Evolutionary conservation across 2,888 invertebrate genomes (phyloP).

Genomic region (Polydrusus tereticollis): DNA sequence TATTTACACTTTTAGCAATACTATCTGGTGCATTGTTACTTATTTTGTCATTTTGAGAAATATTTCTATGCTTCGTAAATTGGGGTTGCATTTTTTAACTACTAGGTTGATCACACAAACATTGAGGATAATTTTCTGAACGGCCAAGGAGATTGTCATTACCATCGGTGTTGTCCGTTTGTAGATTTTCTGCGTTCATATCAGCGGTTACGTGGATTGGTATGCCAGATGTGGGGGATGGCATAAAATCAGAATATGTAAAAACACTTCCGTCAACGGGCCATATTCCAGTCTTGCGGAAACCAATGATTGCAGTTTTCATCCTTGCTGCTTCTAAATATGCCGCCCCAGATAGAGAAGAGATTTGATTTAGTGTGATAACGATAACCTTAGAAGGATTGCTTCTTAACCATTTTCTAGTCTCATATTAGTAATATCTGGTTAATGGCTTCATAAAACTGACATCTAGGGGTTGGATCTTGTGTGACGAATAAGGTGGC

Average conservation of each 20-base stretch:
- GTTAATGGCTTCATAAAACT: conserved; percentile 54
- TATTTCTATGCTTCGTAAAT: no score
- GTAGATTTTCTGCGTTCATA: no score
- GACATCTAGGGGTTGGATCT: conserved; percentile 57
- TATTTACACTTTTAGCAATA: no score
- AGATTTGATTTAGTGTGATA: conserved; percentile 54
- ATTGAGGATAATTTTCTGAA: no score
- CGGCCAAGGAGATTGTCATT: no score
- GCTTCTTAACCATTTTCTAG: conserved; percentile 50
- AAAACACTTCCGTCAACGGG: conserved; percentile 35
- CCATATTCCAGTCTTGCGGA: conserved; percentile 53
- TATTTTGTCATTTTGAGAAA: no score
- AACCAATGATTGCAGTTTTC: conserved; percentile 55
- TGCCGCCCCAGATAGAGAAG: conserved; percentile 48
- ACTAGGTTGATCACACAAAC: no score
- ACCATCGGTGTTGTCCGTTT: no score
- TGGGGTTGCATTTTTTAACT: no score
- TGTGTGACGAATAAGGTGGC: conserved; percentile 56
- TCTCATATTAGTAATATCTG: conserved; percentile 53
- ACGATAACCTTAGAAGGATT: conserved; percentile 55
- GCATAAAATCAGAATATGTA: conserved; percentile 20
- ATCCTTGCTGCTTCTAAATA: conserved; percentile 53
- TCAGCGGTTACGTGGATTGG: no score
- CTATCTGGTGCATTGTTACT: no score
- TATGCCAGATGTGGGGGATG: no score